Conservation (phyloP, 2,113 vertebrate genomes). For the Anoura caudifer region DNA sequence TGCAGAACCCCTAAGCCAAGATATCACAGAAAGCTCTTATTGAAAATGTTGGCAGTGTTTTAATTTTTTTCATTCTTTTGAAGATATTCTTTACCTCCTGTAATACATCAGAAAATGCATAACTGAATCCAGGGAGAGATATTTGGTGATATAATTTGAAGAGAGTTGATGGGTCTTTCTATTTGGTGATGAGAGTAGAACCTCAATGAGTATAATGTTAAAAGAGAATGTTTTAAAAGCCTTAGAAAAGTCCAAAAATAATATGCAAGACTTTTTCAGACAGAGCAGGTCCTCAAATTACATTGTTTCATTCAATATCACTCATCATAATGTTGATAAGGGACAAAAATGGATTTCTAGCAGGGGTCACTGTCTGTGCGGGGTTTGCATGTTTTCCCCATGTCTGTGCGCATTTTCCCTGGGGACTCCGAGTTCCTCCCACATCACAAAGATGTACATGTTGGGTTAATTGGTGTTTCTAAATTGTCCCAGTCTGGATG, state of each 20-base stretch:
- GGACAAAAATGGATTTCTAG: neutral
- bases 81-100: neutral
- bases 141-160: neutral
- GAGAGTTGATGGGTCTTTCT: neutral
- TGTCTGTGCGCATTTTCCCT: neutral
- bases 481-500: neutral
- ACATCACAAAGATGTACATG: neutral
- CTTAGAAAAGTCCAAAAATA: neutral
- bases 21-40: neutral
- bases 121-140: neutral
- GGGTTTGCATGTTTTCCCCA: neutral
- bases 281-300: neutral
- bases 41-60: neutral
- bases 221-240: neutral
- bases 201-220: neutral
- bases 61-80: neutral
- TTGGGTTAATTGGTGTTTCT: neutral
- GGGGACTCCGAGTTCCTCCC: neutral
- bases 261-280: constrained; percentile 30
- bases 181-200: constrained; percentile 6
- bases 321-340: neutral
- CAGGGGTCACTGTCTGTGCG: too few species aligned
- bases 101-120: neutral
- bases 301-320: neutral
- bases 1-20: neutral